A percentile compares a stretch with the other conserved stretches of the same genome.
Evolutionary conservation across 2,113 vertebrate genomes (phyloP).

Genomic region (Microcebus lehilahytsara): DNA sequence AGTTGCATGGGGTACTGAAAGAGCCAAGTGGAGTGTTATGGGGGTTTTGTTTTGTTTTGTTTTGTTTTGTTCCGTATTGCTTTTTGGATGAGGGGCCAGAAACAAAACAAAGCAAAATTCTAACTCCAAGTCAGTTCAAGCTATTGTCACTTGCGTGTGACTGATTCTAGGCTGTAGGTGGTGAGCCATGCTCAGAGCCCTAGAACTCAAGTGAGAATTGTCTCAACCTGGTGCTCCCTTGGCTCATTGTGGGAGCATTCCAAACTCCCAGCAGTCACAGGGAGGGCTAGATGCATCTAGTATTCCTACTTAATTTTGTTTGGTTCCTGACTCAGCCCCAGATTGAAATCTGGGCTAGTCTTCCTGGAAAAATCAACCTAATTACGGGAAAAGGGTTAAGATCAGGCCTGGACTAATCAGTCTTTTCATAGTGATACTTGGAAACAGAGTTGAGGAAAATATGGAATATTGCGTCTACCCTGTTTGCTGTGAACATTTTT

Average conservation of each 20-base stretch:
- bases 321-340: background rate
- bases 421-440: background rate
- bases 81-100: constrained; percentile 39
- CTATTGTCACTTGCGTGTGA: constrained; percentile 22
- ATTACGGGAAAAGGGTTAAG: background rate
- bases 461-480: background rate
- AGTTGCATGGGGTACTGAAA: constrained; percentile 62
- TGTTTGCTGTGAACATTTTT: background rate
- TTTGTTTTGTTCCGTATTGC: constrained; percentile 64
- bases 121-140: constrained; percentile 47
- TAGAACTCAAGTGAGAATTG: background rate
- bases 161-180: background rate
- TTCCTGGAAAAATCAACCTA: background rate
- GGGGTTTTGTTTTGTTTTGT: constrained; percentile 72
- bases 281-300: background rate
- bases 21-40: constrained; percentile 59
- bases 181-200: background rate
- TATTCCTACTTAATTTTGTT: background rate
- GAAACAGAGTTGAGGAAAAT: background rate
- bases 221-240: background rate
- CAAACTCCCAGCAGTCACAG: background rate
- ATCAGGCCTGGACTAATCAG: background rate
- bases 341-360: background rate
- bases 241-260: background rate
- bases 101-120: constrained; percentile 61